These are phyloP conservation scores for Hirtodrosophila trivittata DNA, from an alignment of 2,888 invertebrate species.

Conservation along the genomic window DNA sequence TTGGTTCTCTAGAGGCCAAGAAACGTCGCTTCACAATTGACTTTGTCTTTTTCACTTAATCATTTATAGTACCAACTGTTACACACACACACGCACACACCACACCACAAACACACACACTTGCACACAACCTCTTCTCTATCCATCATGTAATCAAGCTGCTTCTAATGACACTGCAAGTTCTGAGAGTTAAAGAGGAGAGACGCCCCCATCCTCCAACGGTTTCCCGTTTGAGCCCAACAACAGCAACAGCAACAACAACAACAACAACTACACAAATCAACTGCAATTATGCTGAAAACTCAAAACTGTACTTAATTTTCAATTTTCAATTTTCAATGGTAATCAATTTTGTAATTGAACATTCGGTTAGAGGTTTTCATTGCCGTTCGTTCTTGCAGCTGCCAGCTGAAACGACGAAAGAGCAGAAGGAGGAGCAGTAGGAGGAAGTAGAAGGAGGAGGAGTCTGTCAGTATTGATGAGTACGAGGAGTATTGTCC, in stretches of 20 bases:
- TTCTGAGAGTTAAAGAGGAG: constrained; percentile 25
- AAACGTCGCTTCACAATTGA: constrained; percentile 64
- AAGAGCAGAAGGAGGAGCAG: too few species aligned
- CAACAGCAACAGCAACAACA: not conserved
- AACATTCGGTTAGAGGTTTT: constrained; percentile 61
- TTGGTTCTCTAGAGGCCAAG: constrained; percentile 72
- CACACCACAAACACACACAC: too few species aligned
- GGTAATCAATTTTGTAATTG: constrained; percentile 77
- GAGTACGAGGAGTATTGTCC: constrained; percentile 24
- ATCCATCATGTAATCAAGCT: constrained; percentile 43
- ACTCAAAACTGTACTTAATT: constrained; percentile 77
- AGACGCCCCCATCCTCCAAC: not conserved
- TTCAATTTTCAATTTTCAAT: constrained; percentile 74
- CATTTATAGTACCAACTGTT: constrained; percentile 59
- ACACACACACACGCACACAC: constrained; percentile 27
- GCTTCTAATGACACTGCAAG: constrained; percentile 73
- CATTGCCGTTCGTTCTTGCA: constrained; percentile 12
- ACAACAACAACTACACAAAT: constrained; percentile 35
- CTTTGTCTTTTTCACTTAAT: constrained; percentile 72
- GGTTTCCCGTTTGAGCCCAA: not conserved
- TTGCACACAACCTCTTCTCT: constrained; percentile 25
- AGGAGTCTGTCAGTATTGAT: constrained; percentile 19
- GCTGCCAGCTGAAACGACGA: too few species aligned
- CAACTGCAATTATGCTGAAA: constrained; percentile 76
- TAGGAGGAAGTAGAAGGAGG: too few species aligned